phyloP scores from a whole-genome alignment of 2,113 vertebrate genomes.

The Hyla sarda region DNA sequence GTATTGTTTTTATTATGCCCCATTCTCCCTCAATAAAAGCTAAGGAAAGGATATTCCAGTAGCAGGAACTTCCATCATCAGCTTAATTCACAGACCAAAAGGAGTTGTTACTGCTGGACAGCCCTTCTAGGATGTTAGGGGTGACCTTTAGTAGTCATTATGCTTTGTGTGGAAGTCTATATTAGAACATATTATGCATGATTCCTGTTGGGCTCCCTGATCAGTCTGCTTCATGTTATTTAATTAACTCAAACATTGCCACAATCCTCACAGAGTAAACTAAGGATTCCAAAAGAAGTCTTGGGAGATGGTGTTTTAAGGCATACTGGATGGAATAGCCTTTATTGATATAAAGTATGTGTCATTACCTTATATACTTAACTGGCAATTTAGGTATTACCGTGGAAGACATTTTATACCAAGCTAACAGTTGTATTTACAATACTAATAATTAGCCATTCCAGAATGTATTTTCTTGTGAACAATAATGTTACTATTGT shows the following conservation, averaged over 20 bases:
- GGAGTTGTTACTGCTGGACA: no score
- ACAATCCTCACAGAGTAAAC: neutral
- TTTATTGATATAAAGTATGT: neutral
- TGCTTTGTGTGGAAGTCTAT: neutral
- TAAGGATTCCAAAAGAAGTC: neutral
- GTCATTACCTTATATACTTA: neutral
- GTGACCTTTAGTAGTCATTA: neutral
- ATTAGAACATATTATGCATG: neutral
- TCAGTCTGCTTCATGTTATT: neutral
- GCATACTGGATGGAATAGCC: neutral
- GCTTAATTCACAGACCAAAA: no score
- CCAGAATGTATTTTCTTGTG: conserved; percentile 76
- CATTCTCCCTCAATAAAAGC: neutral
- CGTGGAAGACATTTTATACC: conserved; percentile 3
- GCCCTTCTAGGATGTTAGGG: no score
- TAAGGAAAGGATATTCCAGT: neutral
- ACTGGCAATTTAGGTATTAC: neutral
- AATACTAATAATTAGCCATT: conserved; percentile 66
- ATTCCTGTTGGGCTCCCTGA: neutral
- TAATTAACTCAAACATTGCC: neutral
- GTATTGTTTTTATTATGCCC: neutral
- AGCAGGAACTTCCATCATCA: no score
- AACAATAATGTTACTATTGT: conserved; percentile 81
- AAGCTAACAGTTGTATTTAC: conserved; percentile 70
- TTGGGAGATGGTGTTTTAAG: neutral